phyloP scores from a whole-genome alignment of 2,113 vertebrate genomes.

The Alosa alosa region DNA sequence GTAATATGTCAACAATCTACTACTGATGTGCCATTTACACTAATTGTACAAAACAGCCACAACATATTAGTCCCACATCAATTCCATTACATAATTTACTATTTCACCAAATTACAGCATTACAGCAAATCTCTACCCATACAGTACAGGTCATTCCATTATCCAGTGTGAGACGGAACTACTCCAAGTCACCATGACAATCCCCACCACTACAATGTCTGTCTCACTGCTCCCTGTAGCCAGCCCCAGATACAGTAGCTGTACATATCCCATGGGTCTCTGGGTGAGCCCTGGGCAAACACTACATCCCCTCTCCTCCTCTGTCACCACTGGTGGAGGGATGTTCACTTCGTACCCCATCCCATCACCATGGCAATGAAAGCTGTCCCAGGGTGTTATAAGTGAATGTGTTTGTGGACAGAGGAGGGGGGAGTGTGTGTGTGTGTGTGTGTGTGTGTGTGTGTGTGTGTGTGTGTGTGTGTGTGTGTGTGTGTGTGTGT shows the following conservation, averaged over 20 bases:
- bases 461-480: neutral
- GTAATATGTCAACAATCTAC: no score
- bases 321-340: neutral
- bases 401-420: neutral
- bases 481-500: neutral
- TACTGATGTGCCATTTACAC: neutral
- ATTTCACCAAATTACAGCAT: neutral
- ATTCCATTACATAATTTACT: neutral
- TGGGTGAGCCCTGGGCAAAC: neutral
- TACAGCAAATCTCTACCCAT: neutral
- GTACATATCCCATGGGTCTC: neutral
- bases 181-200: neutral
- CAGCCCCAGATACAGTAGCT: neutral
- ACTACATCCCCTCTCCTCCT: constrained; percentile 20
- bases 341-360: neutral
- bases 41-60: neutral
- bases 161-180: neutral
- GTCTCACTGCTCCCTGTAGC: neutral
- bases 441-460: neutral
- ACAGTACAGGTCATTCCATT: neutral
- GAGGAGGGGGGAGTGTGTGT: neutral
- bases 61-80: neutral
- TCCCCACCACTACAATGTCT: neutral
- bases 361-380: neutral
- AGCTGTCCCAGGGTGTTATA: neutral